Evolutionary conservation across 30 jellyfish, hydroid and myxozoan species (phyloP).

Genomic region (Hydractinia symbiolongicarpus): DNA sequence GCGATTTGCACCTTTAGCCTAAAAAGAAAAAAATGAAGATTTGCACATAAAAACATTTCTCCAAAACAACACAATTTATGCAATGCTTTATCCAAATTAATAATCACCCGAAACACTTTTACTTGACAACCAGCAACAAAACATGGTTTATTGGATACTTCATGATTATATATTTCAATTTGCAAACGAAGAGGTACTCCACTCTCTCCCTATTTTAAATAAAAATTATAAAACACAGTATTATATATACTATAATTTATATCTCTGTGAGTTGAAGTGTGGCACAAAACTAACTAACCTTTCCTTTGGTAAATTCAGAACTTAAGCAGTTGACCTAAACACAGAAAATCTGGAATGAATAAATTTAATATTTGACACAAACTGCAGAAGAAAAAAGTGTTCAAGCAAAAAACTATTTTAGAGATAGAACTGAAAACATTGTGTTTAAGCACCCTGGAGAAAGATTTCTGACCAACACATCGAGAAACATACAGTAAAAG

Average conservation of each 20-base stretch:
- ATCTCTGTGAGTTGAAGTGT: neutral
- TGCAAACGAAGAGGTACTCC: slow-evolving; percentile 89
- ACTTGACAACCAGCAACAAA: slow-evolving; percentile 76
- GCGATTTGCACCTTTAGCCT: slow-evolving; percentile 98
- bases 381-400: too few species aligned
- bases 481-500: too few species aligned
- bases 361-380: too few species aligned
- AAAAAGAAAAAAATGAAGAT: neutral
- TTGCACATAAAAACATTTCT: neutral
- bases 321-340: slow-evolving; percentile 80
- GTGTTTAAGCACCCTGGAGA: too few species aligned
- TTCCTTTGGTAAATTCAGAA: slow-evolving; percentile 88
- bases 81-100: neutral
- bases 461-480: too few species aligned
- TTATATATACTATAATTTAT: neutral
- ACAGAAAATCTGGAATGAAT: neutral
- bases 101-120: slow-evolving; percentile 78
- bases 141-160: slow-evolving; percentile 35
- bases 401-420: too few species aligned
- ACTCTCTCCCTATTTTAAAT: slow-evolving; percentile 61
- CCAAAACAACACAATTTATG: neutral
- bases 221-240: neutral
- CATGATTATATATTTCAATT: slow-evolving; percentile 31
- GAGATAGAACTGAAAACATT: too few species aligned
- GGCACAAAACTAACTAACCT: slow-evolving; percentile 11